Base-by-base conservation (phyloP, 1,140 invertebrate genomes). In the Hyles vespertilio region DNA sequence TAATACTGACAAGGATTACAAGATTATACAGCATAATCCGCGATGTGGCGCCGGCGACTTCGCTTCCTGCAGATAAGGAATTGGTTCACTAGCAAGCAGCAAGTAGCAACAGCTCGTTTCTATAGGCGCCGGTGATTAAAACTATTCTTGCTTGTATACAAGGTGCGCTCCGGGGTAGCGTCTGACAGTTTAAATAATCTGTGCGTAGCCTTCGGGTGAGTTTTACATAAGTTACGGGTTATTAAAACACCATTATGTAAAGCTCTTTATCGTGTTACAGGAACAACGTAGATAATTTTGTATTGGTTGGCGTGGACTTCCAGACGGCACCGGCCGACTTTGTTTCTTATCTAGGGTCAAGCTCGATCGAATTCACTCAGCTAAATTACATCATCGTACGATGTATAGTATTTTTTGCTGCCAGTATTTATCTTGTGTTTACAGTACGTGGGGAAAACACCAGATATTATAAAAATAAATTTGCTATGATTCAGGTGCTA, bases 61-160 rank as follows among this genome's bases (percentile, higher is more conserved):
- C 58, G 65, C 72, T 84, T 86, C 82, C 84, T 85, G 79, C 65
- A 73, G 83, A 85, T 87, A 87, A 82, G 70, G 75, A 63, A 72
- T 73, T 69, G 3, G 32, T 40, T 8, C 36, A 22, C 22, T 22
- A 22, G 22, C 22, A 22, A 22, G 22, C 22, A 22, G 22, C 22
- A 22, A 74, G 69, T 76, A 64, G 51, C 54, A 59, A 61, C 69
- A 12, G 40, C 10, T 2, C 40, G 52, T 44, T 54, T 44, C 12
- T 11, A 22, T 36, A 44, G 40, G 40, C n/a, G 11, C 40, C 11
- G 10, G 36, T 40, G 36, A 40, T 40, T 40, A 40, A 40, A 40
- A 40, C 36, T 8, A 40, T 40, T 40, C 36, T 40, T 40, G 36
- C 36, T 5, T 40, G 8, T 40, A 8, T 2, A 40, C 36, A 40